Percentiles rank a stretch among this genome's conserved stretches.
phyloP scores from a whole-genome alignment of 2,797 vertebrate genomes.

The Pempheris klunzingeri region DNA sequence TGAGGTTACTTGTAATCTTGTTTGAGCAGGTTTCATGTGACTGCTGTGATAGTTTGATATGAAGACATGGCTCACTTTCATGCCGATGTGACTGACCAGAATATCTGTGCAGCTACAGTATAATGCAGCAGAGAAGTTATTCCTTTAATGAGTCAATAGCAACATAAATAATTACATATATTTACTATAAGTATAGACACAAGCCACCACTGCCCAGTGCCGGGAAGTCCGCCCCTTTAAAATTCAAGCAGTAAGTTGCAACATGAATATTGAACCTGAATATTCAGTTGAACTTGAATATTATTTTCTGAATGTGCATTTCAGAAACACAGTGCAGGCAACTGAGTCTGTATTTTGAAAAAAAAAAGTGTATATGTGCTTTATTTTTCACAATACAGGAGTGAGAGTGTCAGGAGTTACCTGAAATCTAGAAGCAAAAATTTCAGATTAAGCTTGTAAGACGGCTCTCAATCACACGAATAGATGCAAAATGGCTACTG shows the following conservation, averaged over 20 bases:
- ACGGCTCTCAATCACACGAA: no score
- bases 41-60: not conserved
- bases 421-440: not conserved
- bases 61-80: not conserved
- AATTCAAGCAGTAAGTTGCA: not conserved
- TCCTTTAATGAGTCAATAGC: not conserved
- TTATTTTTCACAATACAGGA: not conserved
- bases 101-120: not conserved
- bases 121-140: not conserved
- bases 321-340: not conserved
- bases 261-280: not conserved
- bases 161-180: not conserved
- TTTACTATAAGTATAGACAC: not conserved
- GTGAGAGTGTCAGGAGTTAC: no score
- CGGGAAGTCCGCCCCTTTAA: not conserved
- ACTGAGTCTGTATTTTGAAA: not conserved
- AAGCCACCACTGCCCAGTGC: not conserved
- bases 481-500: constrained; percentile 3
- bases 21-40: constrained; percentile 1
- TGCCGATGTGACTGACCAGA: not conserved
- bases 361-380: not conserved
- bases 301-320: not conserved
- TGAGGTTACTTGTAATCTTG: constrained; percentile 4
- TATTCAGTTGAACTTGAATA: not conserved
- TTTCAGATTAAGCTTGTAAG: not conserved